Evolutionary conservation across 1,140 invertebrate species (phyloP).

Genomic region (Cepaea nemoralis): DNA sequence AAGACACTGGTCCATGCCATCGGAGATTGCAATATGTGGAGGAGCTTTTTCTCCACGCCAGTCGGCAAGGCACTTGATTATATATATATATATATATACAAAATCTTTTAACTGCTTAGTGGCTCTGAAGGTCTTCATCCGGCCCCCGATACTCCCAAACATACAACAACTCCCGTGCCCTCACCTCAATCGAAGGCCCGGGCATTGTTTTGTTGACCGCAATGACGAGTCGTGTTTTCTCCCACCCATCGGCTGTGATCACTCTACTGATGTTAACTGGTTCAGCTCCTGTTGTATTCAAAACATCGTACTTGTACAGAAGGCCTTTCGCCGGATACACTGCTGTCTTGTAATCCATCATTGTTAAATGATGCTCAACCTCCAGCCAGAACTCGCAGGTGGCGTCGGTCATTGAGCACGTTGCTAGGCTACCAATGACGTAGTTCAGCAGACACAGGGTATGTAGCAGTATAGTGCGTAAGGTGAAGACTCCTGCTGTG

Average conservation of each 20-base stretch:
- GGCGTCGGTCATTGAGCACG: conserved; percentile 38
- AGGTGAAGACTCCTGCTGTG: too few species aligned
- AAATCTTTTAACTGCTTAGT: too few species aligned
- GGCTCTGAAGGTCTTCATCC: too few species aligned
- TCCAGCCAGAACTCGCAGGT: conserved; percentile 53
- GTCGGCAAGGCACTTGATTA: too few species aligned
- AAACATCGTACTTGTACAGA: conserved; percentile 56
- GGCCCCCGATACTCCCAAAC: too few species aligned
- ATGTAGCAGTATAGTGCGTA: too few species aligned
- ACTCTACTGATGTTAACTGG: conserved; percentile 48
- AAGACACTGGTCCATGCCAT: too few species aligned
- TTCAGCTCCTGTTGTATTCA: conserved; percentile 43
- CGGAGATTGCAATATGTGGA: too few species aligned
- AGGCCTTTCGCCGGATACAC: conserved; percentile 51
- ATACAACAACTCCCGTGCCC: too few species aligned
- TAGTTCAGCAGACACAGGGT: neutral
- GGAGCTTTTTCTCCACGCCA: too few species aligned
- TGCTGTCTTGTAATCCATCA: conserved; percentile 50
- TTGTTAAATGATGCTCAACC: conserved; percentile 52
- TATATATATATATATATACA: too few species aligned
- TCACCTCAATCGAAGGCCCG: conserved; percentile 72
- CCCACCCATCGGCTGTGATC: conserved; percentile 63
- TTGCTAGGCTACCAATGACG: neutral
- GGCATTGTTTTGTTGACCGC: conserved; percentile 61
- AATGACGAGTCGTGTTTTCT: conserved; percentile 46